Conservation (phyloP, 2,797 vertebrate species). For the Cynopterus sphinx region DNA sequence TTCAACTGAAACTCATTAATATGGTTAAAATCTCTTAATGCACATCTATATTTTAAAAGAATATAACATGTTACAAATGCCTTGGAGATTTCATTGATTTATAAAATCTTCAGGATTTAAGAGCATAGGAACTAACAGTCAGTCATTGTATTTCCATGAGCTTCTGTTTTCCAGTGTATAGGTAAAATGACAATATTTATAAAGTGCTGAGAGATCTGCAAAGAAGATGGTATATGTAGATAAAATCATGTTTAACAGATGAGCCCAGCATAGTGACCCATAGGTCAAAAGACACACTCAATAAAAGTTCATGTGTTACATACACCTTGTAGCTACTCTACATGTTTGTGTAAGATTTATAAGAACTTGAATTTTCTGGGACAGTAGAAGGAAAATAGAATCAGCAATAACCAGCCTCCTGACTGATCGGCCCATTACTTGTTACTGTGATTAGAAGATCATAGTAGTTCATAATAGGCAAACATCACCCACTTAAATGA, state of each 20-base stretch:
- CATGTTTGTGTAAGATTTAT: constrained; percentile 56
- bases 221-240: not conserved
- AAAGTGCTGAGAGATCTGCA: constrained; percentile 14
- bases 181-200: constrained; percentile 48
- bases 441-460: not conserved
- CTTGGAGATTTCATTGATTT: not conserved
- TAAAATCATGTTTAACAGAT: constrained; percentile 44
- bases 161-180: constrained; percentile 29
- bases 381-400: not conserved
- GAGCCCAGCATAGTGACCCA: constrained; percentile 26
- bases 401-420: not conserved
- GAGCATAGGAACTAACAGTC: not conserved
- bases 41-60: not conserved
- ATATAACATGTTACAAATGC: not conserved
- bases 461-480: not conserved
- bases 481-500: not conserved
- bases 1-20: not conserved
- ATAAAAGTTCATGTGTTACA: constrained; percentile 53
- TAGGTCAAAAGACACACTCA: constrained; percentile 61
- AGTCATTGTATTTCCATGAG: not conserved
- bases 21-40: not conserved
- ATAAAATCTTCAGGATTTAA: constrained; percentile 9
- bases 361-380: not conserved
- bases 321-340: constrained; percentile 51
- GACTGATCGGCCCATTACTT: not conserved